phyloP scores from a whole-genome alignment of 92 coral and sea anemone species.

The Palythoa grandis region DNA sequence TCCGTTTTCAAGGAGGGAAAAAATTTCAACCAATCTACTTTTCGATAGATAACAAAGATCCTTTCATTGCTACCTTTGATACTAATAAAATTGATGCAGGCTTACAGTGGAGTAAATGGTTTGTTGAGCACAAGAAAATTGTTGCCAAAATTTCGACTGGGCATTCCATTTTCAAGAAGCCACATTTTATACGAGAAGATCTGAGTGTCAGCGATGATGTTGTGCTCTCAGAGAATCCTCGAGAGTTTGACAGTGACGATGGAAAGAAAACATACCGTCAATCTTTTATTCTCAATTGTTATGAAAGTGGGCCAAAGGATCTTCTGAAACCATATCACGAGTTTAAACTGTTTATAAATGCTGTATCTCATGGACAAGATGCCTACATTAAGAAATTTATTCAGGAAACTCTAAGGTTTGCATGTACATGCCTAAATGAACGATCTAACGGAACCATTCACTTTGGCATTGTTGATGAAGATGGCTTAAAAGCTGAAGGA shows the following conservation, averaged over 20 bases:
- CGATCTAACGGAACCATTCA: constrained; percentile 63
- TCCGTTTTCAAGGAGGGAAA: constrained; percentile 12
- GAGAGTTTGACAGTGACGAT: constrained; percentile 9
- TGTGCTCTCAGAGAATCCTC: not conserved
- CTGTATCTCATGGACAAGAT: constrained; percentile 5
- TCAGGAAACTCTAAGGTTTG: constrained; percentile 49
- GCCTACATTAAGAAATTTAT: constrained; percentile 38
- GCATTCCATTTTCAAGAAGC: not conserved
- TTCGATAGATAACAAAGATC: not conserved
- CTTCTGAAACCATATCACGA: constrained; percentile 49
- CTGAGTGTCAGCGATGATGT: not conserved
- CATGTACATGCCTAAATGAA: constrained; percentile 58
- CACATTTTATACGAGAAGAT: not conserved
- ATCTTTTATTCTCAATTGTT: constrained; percentile 1
- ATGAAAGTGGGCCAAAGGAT: constrained; percentile 55
- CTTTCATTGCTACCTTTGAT: constrained; percentile 6
- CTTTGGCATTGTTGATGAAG: constrained; percentile 60
- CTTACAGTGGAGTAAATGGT: constrained; percentile 26
- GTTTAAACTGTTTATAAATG: constrained; percentile 35
- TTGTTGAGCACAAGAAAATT: not conserved
- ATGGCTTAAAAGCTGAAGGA: constrained; percentile 1
- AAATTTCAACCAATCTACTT: not conserved
- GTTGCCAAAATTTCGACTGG: not conserved
- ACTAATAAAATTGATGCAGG: not conserved
- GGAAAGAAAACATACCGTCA: not conserved